Evolutionary conservation across 2,797 vertebrate genomes (phyloP).

Genomic region (Aeoliscus strigatus): DNA sequence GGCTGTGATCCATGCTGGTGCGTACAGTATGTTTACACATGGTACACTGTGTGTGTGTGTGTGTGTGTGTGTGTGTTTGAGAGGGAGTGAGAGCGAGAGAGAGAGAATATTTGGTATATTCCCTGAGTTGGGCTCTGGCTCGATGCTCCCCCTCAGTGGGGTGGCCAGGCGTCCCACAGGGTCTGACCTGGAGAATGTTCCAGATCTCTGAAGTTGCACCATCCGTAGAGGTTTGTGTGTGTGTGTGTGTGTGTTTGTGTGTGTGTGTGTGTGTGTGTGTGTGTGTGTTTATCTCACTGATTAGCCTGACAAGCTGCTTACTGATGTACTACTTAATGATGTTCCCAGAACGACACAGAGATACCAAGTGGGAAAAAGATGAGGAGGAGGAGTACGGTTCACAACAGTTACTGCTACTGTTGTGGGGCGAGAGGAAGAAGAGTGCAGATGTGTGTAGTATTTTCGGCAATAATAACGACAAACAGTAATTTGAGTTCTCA

Average conservation of each 20-base stretch:
- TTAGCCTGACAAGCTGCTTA: slow-evolving; percentile 32
- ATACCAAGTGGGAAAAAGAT: slow-evolving; percentile 2
- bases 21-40: slow-evolving; percentile 55
- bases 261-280: too few species aligned
- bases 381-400: not conserved
- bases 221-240: slow-evolving; percentile 19
- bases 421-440: too few species aligned
- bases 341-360: slow-evolving; percentile 30
- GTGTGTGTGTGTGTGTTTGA: too few species aligned
- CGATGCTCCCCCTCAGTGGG: slow-evolving; percentile 18
- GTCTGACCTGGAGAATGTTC: slow-evolving; percentile 39
- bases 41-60: slow-evolving; percentile 16
- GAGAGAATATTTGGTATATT: slow-evolving; percentile 25
- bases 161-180: slow-evolving; percentile 32
- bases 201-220: slow-evolving; percentile 43
- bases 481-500: too few species aligned
- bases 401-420: not conserved
- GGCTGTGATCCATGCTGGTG: slow-evolving; percentile 60
- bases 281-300: too few species aligned
- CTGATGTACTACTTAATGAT: slow-evolving; percentile 39
- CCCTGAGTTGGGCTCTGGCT: slow-evolving; percentile 15
- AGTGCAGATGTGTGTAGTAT: too few species aligned
- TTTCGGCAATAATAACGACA: too few species aligned
- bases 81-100: too few species aligned
- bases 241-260: too few species aligned